Evolutionary conservation across 2,797 vertebrate genomes (phyloP).

Genomic region (Rhinoraja longicauda): DNA sequence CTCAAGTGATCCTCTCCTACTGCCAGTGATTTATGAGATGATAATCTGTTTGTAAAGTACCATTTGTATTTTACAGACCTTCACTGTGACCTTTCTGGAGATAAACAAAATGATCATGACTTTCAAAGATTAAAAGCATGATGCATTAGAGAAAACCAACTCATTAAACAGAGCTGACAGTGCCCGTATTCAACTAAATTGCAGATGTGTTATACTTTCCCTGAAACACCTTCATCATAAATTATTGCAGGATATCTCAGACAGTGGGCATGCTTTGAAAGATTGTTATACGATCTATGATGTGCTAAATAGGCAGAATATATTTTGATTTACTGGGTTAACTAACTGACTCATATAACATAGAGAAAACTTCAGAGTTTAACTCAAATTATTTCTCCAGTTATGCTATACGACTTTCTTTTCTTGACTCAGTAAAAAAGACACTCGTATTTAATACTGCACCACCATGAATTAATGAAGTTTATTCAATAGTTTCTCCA

Average conservation of each 20-base stretch:
- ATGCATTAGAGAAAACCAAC: constrained; percentile 44
- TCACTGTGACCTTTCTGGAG: constrained; percentile 50
- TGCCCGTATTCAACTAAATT: constrained; percentile 44
- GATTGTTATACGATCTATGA: background rate
- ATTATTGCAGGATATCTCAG: background rate
- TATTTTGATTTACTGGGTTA: background rate
- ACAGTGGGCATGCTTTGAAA: background rate
- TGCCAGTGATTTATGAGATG: constrained; percentile 59
- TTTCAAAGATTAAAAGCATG: constrained; percentile 47
- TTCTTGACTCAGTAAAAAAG: background rate
- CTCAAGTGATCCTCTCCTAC: constrained; percentile 44
- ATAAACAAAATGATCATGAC: constrained; percentile 52
- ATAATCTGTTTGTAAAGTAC: constrained; percentile 56
- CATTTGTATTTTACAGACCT: constrained; percentile 54
- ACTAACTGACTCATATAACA: background rate
- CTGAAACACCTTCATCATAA: background rate
- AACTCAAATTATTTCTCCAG: background rate
- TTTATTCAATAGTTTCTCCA: background rate
- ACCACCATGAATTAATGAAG: background rate
- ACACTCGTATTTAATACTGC: background rate
- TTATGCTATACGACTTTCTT: background rate
- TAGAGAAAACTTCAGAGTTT: background rate
- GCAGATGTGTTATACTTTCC: constrained; percentile 37
- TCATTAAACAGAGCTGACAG: constrained; percentile 45
- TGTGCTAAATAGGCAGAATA: background rate